Base-by-base conservation (phyloP, 2,888 invertebrate genomes). In the Amaurobius ferox region DNA sequence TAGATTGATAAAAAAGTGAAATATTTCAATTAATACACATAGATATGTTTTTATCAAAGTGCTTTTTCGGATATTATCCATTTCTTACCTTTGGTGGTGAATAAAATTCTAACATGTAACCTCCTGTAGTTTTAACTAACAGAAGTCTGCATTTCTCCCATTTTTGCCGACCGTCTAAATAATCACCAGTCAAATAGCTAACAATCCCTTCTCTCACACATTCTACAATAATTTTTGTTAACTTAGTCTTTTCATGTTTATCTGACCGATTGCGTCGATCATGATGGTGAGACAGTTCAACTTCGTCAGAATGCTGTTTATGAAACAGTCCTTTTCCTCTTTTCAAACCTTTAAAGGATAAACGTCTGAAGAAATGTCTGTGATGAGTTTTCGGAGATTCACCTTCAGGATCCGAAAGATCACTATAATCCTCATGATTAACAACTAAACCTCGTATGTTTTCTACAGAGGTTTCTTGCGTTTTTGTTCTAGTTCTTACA, bases 41-140 rank as follows among this genome's bases (percentile, higher is more conserved):
- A n/a, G n/a, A n/a, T n/a, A n/a, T n/a, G n/a, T n/a, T n/a, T n/a
- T n/a, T n/a, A n/a, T n/a, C n/a, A n/a, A n/a, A n/a, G n/a, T n/a
- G n/a, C n/a, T n/a, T n/a, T n/a, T n/a, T n/a, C n/a, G n/a, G n/a
- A n/a, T n/a, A n/a, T n/a, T n/a, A n/a, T n/a, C n/a, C n/a, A 0
- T n/a, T 9, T 55, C 83, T 83, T 92, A 94, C 96, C 92, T 98
- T 93, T 0, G 97, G 97, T 7, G 98, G 98, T 3, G 96, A 96
- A 92, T 97, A 98, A 92, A 98, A 98, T 91, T 98, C 98, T 80
- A 99, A 92, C 94, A 97, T 97, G 90, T 97, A 97, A 55, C 98
- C 98, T 78, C 96, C 97, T 29, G 96, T 96, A 29, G 97, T 97
- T 92, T 97, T 97, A 9, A 98, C 96, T 78, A 99, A 92, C 0